Evolutionary conservation across 2,888 invertebrate genomes (phyloP), one percentile per base, ranked within the genome.

Genomic region (Pocota personata): DNA sequence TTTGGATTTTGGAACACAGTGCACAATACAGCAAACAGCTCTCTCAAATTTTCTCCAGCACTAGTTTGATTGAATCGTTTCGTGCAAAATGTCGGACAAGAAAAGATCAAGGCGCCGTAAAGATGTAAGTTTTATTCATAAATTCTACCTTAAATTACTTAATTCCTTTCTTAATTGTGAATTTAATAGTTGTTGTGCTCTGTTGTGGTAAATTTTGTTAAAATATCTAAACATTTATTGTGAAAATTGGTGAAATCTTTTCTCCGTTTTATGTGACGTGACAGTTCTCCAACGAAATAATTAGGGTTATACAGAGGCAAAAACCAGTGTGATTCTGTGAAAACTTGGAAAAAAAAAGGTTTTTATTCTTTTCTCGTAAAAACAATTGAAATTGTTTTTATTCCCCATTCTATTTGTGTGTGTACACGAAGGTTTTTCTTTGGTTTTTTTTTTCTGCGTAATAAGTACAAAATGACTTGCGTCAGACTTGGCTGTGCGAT

Each of bases 91-190:
- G 92, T 92, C 92, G 55, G 92, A 92, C 80, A 92, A 91, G 88
- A 92, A 91, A 88, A 90, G 90, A 78, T 88, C 91, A 64, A 90
- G 92, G 87, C 91, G 91, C 76, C 92, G 92, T 71, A 92, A 92
- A 88, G 92, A 92, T 90, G 92, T 92, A 92, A 92, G 91, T 91
- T 87, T 64, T 48, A 43, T 43, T 35, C 12, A 58, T 32, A 30
- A 21, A 32, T 57, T 21, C 6, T 30, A n/a, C 27, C n/a, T 6
- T 12, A 30, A 40, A 32, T n/a, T 30, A 21, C 8, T 14, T 21
- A 32, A 71, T 58, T 30, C 6, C 16, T 5, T 35, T 19, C 5
- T 43, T 3, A 71, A 30, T 21, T 43, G 30, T 55, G 12, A 43
- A 1, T 55, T 24, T n/a, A 69, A 27, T 40, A 27, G 12, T 14